Evolutionary conservation across 2,888 invertebrate genomes (phyloP).

Genomic region (Norana najaformis): DNA sequence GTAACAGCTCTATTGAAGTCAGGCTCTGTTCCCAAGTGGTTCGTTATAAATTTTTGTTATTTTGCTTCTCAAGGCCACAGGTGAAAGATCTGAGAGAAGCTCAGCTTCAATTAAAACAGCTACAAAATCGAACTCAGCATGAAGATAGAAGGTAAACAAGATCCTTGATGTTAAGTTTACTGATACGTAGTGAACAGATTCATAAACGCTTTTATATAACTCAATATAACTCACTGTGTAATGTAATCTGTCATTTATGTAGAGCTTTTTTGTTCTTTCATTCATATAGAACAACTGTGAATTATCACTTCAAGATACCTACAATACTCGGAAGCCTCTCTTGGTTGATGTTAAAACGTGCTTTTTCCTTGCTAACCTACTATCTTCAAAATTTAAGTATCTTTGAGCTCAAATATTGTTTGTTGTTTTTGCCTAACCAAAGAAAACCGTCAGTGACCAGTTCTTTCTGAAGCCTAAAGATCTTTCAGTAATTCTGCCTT

Average conservation of each 20-base stretch:
- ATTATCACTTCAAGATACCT: neutral
- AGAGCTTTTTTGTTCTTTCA: neutral
- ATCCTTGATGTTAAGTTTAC: neutral
- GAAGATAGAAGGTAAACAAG: neutral
- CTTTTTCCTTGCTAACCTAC: neutral
- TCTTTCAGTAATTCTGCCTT: too few relatives aligned
- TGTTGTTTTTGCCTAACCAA: neutral
- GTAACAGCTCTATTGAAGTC: too few relatives aligned
- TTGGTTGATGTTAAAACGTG: neutral
- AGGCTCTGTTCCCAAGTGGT: neutral
- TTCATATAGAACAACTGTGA: too few relatives aligned
- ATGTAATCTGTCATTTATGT: neutral
- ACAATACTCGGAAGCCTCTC: too few relatives aligned
- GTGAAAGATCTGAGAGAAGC: constrained; percentile 3
- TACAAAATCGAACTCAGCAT: neutral
- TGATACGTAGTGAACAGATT: neutral
- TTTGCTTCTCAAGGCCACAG: constrained; percentile 9
- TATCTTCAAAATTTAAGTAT: neutral
- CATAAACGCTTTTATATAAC: neutral
- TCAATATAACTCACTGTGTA: neutral
- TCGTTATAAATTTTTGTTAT: neutral
- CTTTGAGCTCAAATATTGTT: neutral
- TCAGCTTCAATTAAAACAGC: constrained; percentile 5
- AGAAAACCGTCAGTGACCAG: neutral
- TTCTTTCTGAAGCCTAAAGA: too few relatives aligned